Conservation (phyloP, 1,140 invertebrate species). For the Ridgeia piscesae region DNA sequence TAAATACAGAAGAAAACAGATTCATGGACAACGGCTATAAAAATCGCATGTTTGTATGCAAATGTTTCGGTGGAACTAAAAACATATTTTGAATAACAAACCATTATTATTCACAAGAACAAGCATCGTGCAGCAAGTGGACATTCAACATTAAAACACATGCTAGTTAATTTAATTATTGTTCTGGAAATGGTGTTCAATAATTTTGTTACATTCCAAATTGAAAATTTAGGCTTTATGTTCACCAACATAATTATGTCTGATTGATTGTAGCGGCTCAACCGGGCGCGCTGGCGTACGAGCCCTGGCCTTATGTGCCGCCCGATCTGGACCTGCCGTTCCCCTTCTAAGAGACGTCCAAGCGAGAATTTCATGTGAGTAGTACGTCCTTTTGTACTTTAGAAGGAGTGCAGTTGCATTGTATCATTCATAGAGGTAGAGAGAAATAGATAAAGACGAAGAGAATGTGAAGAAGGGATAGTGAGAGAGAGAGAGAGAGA, state of each 20-base stretch:
- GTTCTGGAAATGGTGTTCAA: too few relatives aligned
- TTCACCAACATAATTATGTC: neutral
- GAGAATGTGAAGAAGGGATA: neutral
- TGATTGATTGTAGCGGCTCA: neutral
- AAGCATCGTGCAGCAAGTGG: neutral
- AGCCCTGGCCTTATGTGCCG: neutral
- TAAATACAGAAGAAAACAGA: neutral
- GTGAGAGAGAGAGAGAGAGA: neutral
- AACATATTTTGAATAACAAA: neutral
- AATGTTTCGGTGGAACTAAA: neutral
- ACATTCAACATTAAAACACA: neutral
- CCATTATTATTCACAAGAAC: neutral
- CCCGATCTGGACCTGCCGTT: neutral
- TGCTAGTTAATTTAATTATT: too few relatives aligned
- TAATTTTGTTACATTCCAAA: neutral
- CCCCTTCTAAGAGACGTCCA: neutral
- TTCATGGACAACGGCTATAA: neutral
- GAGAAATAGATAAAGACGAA: too few relatives aligned
- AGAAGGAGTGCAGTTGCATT: neutral
- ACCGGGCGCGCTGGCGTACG: neutral
- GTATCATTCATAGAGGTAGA: too few relatives aligned
- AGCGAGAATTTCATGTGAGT: constrained; percentile 5
- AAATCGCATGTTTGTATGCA: neutral
- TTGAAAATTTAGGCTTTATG: neutral
- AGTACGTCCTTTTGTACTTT: neutral